A percentile compares a stretch with the other conserved stretches of the same genome.
These are phyloP conservation scores for Enhydra lutris DNA, from an alignment of 2,113 vertebrate genomes.

Conservation along the genomic window DNA sequence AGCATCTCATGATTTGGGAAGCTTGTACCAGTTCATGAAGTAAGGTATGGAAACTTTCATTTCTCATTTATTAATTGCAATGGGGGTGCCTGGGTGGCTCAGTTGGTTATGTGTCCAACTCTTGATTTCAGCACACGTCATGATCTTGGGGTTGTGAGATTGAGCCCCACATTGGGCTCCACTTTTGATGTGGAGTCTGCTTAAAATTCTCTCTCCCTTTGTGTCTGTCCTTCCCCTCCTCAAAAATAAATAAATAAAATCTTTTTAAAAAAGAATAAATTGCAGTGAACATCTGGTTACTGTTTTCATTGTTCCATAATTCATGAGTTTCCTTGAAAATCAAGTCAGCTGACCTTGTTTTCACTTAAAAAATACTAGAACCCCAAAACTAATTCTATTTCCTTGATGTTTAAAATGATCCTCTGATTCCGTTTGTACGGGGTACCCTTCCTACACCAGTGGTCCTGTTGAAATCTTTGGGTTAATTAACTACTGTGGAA, in stretches of 20 bases:
- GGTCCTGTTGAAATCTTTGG: not conserved
- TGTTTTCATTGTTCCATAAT: not conserved
- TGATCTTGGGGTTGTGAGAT: not conserved
- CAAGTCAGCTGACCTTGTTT: not conserved
- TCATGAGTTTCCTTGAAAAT: not conserved
- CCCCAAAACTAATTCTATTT: not conserved
- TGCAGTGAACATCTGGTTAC: not conserved
- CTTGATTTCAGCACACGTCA: not conserved
- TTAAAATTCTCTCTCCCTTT: not conserved
- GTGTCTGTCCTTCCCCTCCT: not conserved
- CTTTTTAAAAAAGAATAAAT: not conserved
- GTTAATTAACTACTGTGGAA: not conserved
- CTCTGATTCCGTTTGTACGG: not conserved
- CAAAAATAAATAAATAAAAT: not conserved
- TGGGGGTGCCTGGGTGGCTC: not conserved
- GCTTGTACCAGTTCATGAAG: not conserved
- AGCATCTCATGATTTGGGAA: not conserved
- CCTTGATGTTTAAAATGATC: not conserved
- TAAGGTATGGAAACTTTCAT: not conserved
- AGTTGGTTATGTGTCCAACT: not conserved
- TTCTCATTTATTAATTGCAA: not conserved
- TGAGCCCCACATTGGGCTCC: not conserved
- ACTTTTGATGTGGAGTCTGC: not conserved
- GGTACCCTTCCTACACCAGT: rapidly evolving
- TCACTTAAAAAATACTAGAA: not conserved